These are phyloP conservation scores for Synodontis membranacea DNA, from an alignment of 2,113 vertebrate species.

Conservation along the genomic window DNA sequence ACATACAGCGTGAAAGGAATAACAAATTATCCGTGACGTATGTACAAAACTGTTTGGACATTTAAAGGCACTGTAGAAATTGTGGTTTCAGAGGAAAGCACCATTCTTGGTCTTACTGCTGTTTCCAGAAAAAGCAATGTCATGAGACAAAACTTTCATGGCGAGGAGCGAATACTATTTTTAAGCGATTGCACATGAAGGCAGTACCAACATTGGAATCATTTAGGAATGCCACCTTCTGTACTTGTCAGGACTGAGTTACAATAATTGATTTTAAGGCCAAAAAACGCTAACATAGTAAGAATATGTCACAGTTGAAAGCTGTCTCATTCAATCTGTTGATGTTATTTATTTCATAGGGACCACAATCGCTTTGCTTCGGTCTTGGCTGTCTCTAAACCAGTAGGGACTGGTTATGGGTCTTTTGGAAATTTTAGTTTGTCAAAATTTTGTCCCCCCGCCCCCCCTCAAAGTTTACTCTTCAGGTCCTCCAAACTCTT, in stretches of 20 bases:
- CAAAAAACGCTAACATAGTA: constrained; percentile 51
- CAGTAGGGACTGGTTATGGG: constrained; percentile 30
- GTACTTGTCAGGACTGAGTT: constrained; percentile 22
- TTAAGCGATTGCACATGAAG: constrained; percentile 26
- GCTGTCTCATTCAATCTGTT: constrained; percentile 55
- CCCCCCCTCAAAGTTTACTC: constrained; percentile 7
- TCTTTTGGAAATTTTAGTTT: constrained; percentile 31
- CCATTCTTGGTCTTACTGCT: constrained; percentile 20
- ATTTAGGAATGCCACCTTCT: not conserved
- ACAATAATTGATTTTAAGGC: constrained; percentile 28
- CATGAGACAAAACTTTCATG: not conserved
- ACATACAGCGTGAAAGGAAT: not conserved
- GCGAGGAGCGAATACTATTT: not conserved
- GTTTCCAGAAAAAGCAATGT: constrained; percentile 29
- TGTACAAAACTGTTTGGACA: constrained; percentile 32
- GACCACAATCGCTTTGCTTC: constrained; percentile 48
- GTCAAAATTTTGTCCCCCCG: constrained; percentile 13
- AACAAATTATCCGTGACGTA: not conserved
- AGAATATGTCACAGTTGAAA: constrained; percentile 69
- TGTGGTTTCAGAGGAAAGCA: constrained; percentile 1
- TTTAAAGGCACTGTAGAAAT: constrained; percentile 31
- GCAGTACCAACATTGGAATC: constrained; percentile 19
- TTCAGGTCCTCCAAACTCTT: constrained; percentile 25
- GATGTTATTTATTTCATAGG: constrained; percentile 65
- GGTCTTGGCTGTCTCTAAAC: constrained; percentile 35